A percentile compares a stretch with the other conserved stretches of the same genome.
phyloP scores from a whole-genome alignment of 2,888 invertebrate species.

The Phyllotreta cruciferae region DNA sequence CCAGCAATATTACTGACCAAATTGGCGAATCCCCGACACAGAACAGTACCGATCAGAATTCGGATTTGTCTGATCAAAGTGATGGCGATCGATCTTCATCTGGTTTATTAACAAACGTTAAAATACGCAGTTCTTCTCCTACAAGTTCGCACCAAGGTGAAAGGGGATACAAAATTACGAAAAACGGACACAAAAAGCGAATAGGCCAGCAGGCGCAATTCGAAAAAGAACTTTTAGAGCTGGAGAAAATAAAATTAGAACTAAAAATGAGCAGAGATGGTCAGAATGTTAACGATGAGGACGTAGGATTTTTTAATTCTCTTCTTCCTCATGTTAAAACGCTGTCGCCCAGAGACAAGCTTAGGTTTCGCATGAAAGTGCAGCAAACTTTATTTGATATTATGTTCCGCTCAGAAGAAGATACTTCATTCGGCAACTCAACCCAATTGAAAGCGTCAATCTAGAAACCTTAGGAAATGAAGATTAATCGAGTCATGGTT shows the following conservation, averaged over 20 bases:
- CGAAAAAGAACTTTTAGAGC: neutral
- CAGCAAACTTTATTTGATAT: slow-evolving; percentile 5
- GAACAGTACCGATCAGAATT: slow-evolving; percentile 1
- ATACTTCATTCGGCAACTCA: no score
- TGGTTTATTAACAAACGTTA: neutral
- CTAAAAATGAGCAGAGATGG: neutral
- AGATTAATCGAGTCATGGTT: no score
- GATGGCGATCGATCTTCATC: slow-evolving; percentile 3
- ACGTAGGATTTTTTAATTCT: neutral
- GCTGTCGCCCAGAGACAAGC: neutral
- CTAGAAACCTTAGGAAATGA: no score
- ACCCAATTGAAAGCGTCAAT: no score
- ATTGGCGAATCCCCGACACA: neutral
- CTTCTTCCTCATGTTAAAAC: slow-evolving; percentile 5
- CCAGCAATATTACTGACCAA: neutral
- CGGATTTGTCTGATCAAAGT: neutral
- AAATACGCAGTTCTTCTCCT: no score
- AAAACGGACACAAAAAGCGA: no score
- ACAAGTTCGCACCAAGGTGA: no score
- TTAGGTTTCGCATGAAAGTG: slow-evolving; percentile 8
- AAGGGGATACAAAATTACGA: no score
- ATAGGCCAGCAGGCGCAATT: neutral
- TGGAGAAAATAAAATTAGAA: slow-evolving; percentile 6
- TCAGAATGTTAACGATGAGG: neutral
- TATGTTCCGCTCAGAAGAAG: neutral